Base-by-base conservation (phyloP, 2,113 vertebrate species). In the Eudyptes chrysolophus region DNA sequence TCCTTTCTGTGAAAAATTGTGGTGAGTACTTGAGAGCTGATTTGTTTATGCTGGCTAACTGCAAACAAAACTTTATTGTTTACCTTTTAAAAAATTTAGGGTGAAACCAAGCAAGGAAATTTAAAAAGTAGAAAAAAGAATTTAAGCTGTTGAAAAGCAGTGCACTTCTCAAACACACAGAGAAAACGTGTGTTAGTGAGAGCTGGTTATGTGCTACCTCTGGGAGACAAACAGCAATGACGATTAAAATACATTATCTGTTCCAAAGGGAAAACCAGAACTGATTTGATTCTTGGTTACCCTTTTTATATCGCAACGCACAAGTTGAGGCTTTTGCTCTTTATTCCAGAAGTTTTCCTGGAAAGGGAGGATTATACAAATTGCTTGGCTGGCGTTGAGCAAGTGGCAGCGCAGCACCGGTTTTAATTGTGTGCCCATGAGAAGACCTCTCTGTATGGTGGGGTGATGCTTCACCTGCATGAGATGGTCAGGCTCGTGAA, bases 11-110 rank as follows among this genome's bases (percentile, higher is more conserved):
- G 92, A 89, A 89, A 89, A 92, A 78, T 52, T 52, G 40, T 49
- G 64, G 29, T 36, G 60, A 71, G 68, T 48, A 81, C 40, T 71
- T 87, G 88, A 61, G 49, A 94, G 57, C 34, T 52, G 13, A 48
- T 84, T 94, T 94, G 80, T 81, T 95, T 87, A 68, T 69, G 80
- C 69, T 81, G 83, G 42, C 58, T 88, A 55, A 66, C 60, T 69
- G 80, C 80, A 76, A 94, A 90, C 54, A 71, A 91, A 92, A 78
- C 27, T 84, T 91, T 51, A 51, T 88, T 0, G 0, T 84, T 89
- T 84, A 26, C 30, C 32, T 93, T 89, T 60, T 3, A 27, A 36
- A 89, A 86, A 81, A 62, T 34, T 1, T 6, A 55, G 26, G 26
- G 40, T 90, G 54, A 87, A 90, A 81, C 32, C 64, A 86, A 84